Conservation (phyloP, 2,113 vertebrate genomes). For the Callithrix jacchus region DNA sequence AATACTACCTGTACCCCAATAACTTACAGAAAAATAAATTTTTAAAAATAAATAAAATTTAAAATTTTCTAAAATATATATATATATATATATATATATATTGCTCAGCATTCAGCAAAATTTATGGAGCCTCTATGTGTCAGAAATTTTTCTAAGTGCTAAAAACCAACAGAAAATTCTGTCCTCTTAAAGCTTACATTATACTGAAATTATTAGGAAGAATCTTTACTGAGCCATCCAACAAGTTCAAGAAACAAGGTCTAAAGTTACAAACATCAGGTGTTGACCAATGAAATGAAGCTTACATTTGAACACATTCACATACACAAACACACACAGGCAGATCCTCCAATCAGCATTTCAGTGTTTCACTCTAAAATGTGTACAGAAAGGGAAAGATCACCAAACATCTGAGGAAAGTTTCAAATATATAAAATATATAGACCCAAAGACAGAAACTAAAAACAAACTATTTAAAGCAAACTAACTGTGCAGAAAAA, state of each 20-base stretch:
- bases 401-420: neutral
- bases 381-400: neutral
- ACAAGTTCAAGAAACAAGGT: neutral
- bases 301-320: neutral
- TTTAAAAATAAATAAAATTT: no score
- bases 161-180: neutral
- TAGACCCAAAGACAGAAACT: neutral
- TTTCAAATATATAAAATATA: neutral
- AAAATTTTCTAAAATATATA: no score
- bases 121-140: neutral
- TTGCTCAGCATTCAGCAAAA: neutral
- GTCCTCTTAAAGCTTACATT: neutral
- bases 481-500: neutral
- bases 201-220: neutral
- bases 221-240: neutral
- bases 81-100: neutral
- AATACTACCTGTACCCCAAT: no score
- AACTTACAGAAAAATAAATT: no score
- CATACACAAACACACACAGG: neutral
- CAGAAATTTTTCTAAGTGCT: neutral
- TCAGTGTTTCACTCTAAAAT: neutral
- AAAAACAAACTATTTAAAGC: neutral
- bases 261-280: neutral
- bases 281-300: neutral
- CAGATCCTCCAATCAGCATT: neutral